Conservation (phyloP, 1,140 invertebrate genomes). For the Hestina assimilis region DNA sequence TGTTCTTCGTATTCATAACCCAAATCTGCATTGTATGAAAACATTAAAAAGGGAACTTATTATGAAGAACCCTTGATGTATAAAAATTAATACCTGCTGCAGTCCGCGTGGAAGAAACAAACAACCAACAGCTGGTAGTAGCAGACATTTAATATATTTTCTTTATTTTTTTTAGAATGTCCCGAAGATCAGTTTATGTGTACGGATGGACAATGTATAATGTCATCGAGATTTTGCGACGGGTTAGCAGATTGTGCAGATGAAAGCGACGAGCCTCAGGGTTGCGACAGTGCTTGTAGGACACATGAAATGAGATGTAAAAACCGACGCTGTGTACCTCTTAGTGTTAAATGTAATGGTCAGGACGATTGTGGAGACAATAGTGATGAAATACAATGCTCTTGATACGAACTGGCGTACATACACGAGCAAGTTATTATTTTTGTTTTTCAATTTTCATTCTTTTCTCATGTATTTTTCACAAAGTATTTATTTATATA, state of each 20-base stretch:
- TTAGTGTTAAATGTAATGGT: constrained; percentile 38
- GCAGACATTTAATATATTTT: not conserved
- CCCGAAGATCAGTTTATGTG: constrained; percentile 70
- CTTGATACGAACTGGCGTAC: constrained; percentile 22
- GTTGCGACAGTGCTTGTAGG: constrained; percentile 80
- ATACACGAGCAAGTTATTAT: not conserved
- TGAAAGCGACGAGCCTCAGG: constrained; percentile 87
- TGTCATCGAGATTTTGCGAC: constrained; percentile 90
- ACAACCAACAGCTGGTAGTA: too few species aligned
- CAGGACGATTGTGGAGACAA: constrained; percentile 44
- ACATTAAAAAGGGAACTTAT: too few species aligned
- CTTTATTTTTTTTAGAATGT: constrained; percentile 53
- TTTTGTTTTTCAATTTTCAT: too few species aligned
- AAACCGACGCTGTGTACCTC: constrained; percentile 81
- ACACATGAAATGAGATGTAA: constrained; percentile 67
- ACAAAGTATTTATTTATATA: too few species aligned
- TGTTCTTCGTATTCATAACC: too few species aligned
- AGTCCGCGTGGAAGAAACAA: too few species aligned
- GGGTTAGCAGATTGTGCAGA: constrained; percentile 90
- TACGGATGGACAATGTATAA: constrained; percentile 86
- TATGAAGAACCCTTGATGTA: too few species aligned
- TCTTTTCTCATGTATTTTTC: not conserved
- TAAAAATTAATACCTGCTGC: too few species aligned
- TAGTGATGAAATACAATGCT: constrained; percentile 81
- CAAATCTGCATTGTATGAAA: too few species aligned